Evolutionary conservation across 1,140 invertebrate genomes (phyloP).

Genomic region (Amyelois transitella): DNA sequence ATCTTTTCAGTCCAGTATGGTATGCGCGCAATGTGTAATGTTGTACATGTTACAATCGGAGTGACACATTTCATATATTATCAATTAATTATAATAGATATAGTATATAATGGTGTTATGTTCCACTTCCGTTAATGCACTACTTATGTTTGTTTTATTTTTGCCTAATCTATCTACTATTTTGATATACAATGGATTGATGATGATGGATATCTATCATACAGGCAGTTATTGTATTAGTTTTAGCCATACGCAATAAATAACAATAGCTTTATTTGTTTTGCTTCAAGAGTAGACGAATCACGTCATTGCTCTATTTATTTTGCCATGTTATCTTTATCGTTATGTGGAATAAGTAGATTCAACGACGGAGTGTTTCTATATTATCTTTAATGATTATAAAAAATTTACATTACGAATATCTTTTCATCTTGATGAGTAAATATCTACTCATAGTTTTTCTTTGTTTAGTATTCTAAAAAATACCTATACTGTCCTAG

Average conservation of each 20-base stretch:
- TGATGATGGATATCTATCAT: background rate
- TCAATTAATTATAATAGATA: background rate
- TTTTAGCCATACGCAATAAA: background rate
- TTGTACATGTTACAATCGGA: background rate
- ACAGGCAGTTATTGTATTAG: background rate
- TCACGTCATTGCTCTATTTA: background rate
- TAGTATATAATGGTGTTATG: background rate
- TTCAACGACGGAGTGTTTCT: background rate
- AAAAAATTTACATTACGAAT: too few species aligned
- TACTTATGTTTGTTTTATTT: background rate
- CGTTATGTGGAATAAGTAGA: background rate
- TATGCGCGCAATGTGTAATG: too few species aligned
- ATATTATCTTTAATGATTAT: background rate
- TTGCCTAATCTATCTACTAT: background rate
- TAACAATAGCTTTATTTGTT: background rate
- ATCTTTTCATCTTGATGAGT: too few species aligned
- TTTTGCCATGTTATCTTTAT: background rate
- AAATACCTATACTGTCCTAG: too few species aligned
- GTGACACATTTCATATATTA: background rate
- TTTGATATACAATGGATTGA: background rate
- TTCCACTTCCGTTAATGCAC: background rate
- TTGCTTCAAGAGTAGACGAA: background rate
- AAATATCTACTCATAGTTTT: too few species aligned
- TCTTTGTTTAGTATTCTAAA: too few species aligned
- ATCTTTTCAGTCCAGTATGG: background rate